A percentile compares a stretch with the other conserved stretches of the same genome.
phyloP scores from a whole-genome alignment of 2,888 invertebrate species.

The Tupiocoris notatus region DNA sequence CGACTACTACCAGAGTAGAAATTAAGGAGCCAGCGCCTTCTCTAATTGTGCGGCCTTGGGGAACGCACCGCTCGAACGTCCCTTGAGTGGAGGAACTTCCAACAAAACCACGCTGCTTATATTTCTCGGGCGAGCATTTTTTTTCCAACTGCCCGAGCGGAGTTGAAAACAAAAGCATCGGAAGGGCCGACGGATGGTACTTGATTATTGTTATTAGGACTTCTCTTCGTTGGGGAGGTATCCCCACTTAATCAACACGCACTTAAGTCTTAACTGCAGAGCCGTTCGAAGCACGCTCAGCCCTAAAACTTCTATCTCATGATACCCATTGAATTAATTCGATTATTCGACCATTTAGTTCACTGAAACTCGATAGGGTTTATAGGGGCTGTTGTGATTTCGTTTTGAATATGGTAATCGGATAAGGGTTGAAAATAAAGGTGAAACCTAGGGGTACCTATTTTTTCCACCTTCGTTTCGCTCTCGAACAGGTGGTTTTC shows the following conservation, averaged over 20 bases:
- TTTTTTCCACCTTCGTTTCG: not conserved
- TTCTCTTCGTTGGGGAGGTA: not conserved
- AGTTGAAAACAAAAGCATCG: conserved; percentile 24
- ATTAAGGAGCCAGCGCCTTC: conserved; percentile 26
- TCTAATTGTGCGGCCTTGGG: conserved; percentile 34
- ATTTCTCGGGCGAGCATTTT: not conserved
- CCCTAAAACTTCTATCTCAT: not conserved
- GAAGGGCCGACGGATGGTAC: conserved; percentile 6
- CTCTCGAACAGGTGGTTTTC: not conserved
- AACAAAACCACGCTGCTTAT: not conserved
- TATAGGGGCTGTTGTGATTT: not conserved
- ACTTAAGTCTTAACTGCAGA: conserved; percentile 2
- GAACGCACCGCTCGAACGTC: too few species aligned
- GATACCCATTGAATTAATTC: conserved; percentile 9
- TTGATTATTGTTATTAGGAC: conserved; percentile 36
- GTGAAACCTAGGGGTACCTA: not conserved
- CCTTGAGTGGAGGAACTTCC: conserved; percentile 7
- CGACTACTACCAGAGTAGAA: conserved; percentile 1
- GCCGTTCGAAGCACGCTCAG: not conserved
- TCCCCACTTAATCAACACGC: conserved; percentile 37
- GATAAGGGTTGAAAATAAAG: not conserved
- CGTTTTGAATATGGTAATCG: conserved; percentile 15
- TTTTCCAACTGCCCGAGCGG: not conserved
- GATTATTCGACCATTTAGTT: conserved; percentile 9
- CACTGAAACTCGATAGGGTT: not conserved